Evolutionary conservation across 2,888 invertebrate species (phyloP), one percentile per base, ranked within the genome.

Genomic region (Heteromyza rotundicornis): DNA sequence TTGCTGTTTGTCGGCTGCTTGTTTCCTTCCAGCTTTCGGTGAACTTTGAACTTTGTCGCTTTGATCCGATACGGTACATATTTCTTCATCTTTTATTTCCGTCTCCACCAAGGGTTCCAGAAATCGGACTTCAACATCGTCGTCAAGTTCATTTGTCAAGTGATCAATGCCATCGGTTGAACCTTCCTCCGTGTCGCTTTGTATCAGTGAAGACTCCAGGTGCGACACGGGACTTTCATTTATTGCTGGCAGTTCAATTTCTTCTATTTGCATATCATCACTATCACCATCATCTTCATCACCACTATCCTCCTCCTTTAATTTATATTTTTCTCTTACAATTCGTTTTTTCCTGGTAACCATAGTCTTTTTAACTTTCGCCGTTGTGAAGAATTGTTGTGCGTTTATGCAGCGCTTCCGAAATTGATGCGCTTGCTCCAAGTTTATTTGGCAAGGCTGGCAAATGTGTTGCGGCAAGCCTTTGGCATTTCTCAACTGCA

Each of bases 381-480:
- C 5, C 10, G 10, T 27, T 27, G 27, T 10, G 10, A 27, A 27
- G 10, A 7, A 10, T 27, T 27, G 27, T 35, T 35, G 55, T 61
- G 56, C 49, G 22, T 60, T 14, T 2, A 59, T 58, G 51, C 62
- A 62, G 10, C 55, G 62, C 22, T 62, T 36, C 12, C 62, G 58
- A 20, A 62, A 62, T 12, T 19, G 12, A 35, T 49, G 14, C 1
- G 62, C 59, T 2, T 49, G 54, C 20, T 59, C 22, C 12, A 59
- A 40, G 10, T 62, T 55, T 17, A 20, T 14, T 7, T 36, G 40
- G 36, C 58, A 58, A 19, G 17, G 16, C 1, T 22, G 32, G 57
- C 72, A 73, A 24, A 73, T 67, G 35, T 59, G 35, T 16, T 65
- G 65, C 1, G 72, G 72, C 1, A 70, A 19, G 19, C 51, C 50